Conservation (phyloP, 53 echinoderm and acorn worm genomes). For the Crossaster papposus region DNA sequence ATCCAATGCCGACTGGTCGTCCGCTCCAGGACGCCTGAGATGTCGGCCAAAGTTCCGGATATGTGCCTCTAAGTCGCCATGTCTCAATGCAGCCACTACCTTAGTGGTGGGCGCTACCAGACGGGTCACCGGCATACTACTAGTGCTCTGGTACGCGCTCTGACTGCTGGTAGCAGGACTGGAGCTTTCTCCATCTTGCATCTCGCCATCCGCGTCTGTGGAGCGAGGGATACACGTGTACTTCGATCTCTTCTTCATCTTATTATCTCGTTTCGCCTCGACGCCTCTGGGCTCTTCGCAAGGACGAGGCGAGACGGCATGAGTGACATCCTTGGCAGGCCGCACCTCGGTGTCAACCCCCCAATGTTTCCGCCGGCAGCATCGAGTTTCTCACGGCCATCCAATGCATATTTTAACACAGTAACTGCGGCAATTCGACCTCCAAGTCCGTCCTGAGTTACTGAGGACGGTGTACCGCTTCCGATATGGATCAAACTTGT, state of each 20-base stretch:
- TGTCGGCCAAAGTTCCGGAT: slow-evolving; percentile 89
- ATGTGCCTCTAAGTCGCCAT: slow-evolving; percentile 86
- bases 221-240: slow-evolving; percentile 48
- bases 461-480: not conserved
- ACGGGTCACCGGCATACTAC: slow-evolving; percentile 33
- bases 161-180: slow-evolving; percentile 50
- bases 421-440: not conserved
- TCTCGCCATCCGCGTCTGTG: slow-evolving; percentile 30
- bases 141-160: slow-evolving; percentile 54
- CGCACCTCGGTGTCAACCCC: not conserved
- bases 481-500: not conserved
- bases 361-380: not conserved
- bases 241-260: slow-evolving; percentile 48
- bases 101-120: slow-evolving; percentile 63
- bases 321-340: slow-evolving; percentile 10
- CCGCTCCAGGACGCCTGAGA: slow-evolving; percentile 73
- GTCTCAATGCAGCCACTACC: slow-evolving; percentile 77
- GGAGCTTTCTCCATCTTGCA: slow-evolving; percentile 38
- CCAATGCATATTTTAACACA: slow-evolving; percentile 51
- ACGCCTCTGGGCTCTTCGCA: slow-evolving; percentile 38
- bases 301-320: slow-evolving; percentile 21
- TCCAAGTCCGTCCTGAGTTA: slow-evolving; percentile 25
- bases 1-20: slow-evolving; percentile 78
- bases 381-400: not conserved
- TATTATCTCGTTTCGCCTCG: slow-evolving; percentile 28